These are phyloP conservation scores for Xylocopa sonorina DNA, from an alignment of 1,140 invertebrate species.

Conservation along the genomic window DNA sequence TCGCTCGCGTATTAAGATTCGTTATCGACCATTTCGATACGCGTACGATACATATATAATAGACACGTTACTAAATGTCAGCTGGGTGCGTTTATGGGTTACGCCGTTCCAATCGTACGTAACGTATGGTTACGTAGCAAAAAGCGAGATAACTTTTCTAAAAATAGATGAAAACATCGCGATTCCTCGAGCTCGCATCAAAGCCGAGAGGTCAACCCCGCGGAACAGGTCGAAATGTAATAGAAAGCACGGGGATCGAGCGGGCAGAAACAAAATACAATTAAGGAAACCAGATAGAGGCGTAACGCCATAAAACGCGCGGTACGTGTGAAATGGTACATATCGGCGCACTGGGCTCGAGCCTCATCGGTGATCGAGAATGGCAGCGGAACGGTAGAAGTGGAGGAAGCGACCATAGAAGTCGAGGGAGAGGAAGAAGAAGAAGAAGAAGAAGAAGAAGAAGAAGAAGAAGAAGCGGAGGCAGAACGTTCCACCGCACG, in stretches of 20 bases:
- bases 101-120: too few relatives aligned
- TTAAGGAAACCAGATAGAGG: constrained; percentile 64
- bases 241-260: constrained; percentile 27
- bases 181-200: background rate
- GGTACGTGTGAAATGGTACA: constrained; percentile 60
- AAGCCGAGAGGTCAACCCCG: background rate
- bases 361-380: constrained; percentile 62
- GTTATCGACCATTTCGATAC: too few relatives aligned
- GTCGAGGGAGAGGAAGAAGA: too few relatives aligned
- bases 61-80: too few relatives aligned
- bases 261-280: constrained; percentile 55
- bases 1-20: too few relatives aligned
- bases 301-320: constrained; percentile 59
- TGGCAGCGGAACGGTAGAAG: constrained; percentile 42
- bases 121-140: too few relatives aligned
- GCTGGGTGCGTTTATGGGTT: too few relatives aligned
- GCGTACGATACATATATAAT: too few relatives aligned
- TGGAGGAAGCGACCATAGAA: too few relatives aligned
- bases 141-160: too few relatives aligned
- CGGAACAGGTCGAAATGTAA: background rate
- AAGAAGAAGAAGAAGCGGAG: constrained; percentile 27
- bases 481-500: constrained; percentile 40
- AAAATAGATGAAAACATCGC: too few relatives aligned
- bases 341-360: constrained; percentile 56
- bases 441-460: background rate